These are phyloP conservation scores for Microchrysa polita DNA, from an alignment of 2,888 invertebrate species.

Conservation along the genomic window DNA sequence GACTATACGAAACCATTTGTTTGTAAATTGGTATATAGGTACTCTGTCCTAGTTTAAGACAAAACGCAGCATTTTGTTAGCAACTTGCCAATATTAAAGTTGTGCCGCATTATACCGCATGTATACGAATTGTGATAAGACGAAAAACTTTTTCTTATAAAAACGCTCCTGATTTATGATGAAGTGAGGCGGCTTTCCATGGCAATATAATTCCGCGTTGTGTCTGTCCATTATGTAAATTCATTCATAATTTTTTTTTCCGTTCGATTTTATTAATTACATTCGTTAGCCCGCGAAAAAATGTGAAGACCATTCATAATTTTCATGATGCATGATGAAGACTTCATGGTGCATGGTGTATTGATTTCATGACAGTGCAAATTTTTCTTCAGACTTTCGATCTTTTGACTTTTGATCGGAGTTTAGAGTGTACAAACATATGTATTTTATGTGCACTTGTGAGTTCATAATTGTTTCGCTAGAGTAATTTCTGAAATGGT, in stretches of 20 bases:
- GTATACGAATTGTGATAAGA: neutral
- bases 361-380: neutral
- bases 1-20: neutral
- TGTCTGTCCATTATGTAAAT: slow-evolving; percentile 17
- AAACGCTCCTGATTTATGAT: neutral
- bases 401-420: neutral
- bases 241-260: slow-evolving; percentile 17
- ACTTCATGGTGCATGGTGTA: neutral
- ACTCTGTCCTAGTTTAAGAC: too few species aligned
- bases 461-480: too few species aligned
- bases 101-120: neutral
- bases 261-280: neutral
- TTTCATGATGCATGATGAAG: neutral
- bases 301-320: neutral
- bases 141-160: neutral
- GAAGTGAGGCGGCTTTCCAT: neutral
- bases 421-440: too few species aligned
- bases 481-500: too few species aligned
- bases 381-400: neutral
- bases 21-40: too few species aligned
- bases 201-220: slow-evolving; percentile 20
- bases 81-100: neutral
- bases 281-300: neutral
- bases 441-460: too few species aligned
- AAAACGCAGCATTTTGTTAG: too few species aligned